phyloP scores from a whole-genome alignment of 2,113 vertebrate genomes.

The Urocolius indicus region DNA sequence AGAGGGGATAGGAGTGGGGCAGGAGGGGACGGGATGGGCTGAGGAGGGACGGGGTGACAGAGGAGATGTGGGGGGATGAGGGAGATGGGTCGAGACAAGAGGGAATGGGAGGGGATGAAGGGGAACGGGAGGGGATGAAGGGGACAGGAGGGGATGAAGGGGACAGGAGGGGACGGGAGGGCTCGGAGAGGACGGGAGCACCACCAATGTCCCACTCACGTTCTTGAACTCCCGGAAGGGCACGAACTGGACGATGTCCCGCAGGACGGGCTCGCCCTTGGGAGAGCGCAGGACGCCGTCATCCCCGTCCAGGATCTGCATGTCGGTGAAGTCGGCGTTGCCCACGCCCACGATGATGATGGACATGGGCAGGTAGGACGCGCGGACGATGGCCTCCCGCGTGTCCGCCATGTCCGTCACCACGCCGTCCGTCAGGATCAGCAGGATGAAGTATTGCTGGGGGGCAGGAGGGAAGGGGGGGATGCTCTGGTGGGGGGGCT shows the following conservation, averaged over 20 bases:
- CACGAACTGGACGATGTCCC: conserved; percentile 95
- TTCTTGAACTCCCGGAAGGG: conserved; percentile 96
- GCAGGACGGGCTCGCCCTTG: conserved; percentile 87
- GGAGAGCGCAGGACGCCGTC: conserved; percentile 89
- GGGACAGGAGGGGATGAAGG: neutral
- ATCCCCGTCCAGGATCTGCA: conserved; percentile 94
- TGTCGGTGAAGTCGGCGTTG: conserved; percentile 95
- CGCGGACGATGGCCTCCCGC: conserved; percentile 91
- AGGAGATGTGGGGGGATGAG: too few species aligned
- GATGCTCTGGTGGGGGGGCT: neutral
- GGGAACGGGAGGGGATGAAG: neutral
- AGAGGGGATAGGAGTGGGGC: neutral
- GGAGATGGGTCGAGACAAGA: neutral
- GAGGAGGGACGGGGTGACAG: too few species aligned
- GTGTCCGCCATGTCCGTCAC: conserved; percentile 96
- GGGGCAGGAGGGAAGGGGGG: neutral
- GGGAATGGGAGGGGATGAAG: neutral
- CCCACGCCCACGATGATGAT: conserved; percentile 96
- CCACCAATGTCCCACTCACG: conserved; percentile 71
- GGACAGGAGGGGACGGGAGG: neutral
- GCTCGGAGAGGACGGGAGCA: neutral
- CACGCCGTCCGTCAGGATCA: conserved; percentile 94
- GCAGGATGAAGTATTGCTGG: conserved; percentile 93
- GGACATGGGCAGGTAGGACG: conserved; percentile 94
- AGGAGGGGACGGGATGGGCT: neutral